A percentile compares a stretch with the other conserved stretches of the same genome.
Conservation (phyloP, 2,888 invertebrate genomes). For the Hypena proboscidalis region DNA sequence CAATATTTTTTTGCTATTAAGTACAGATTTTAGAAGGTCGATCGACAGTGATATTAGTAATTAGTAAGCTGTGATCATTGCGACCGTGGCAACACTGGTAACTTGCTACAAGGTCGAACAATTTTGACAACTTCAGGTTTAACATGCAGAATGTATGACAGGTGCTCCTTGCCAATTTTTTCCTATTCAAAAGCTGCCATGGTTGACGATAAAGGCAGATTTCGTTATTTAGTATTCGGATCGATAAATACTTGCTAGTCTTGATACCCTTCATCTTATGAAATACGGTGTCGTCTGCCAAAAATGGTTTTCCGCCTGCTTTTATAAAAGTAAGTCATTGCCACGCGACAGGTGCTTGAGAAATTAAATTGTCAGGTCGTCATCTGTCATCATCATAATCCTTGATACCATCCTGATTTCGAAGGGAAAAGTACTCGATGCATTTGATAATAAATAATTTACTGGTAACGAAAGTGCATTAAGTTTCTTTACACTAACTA, state of each 20-base stretch:
- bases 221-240: slow-evolving; percentile 33
- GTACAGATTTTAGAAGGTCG: slow-evolving; percentile 46
- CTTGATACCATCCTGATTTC: too few species aligned
- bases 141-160: slow-evolving; percentile 50
- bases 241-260: slow-evolving; percentile 18
- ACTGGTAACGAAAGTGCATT: too few species aligned
- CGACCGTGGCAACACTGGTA: slow-evolving; percentile 44
- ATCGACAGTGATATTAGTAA: slow-evolving; percentile 45
- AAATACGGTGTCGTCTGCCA: slow-evolving; percentile 21
- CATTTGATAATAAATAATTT: too few species aligned
- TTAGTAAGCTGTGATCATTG: slow-evolving; percentile 53
- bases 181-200: slow-evolving; percentile 28
- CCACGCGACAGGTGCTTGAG: too few species aligned
- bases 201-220: slow-evolving; percentile 36
- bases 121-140: slow-evolving; percentile 54
- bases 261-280: slow-evolving; percentile 21
- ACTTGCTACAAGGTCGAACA: slow-evolving; percentile 55
- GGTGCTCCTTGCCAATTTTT: slow-evolving; percentile 31
- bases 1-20: slow-evolving; percentile 39
- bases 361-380: too few species aligned
- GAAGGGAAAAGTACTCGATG: too few species aligned
- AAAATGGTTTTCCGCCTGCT: too few species aligned
- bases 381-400: too few species aligned
- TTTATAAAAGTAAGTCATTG: too few species aligned
- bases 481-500: too few species aligned